Conservation (phyloP, 2,888 invertebrate genomes). For the Spodoptera exigua region DNA sequence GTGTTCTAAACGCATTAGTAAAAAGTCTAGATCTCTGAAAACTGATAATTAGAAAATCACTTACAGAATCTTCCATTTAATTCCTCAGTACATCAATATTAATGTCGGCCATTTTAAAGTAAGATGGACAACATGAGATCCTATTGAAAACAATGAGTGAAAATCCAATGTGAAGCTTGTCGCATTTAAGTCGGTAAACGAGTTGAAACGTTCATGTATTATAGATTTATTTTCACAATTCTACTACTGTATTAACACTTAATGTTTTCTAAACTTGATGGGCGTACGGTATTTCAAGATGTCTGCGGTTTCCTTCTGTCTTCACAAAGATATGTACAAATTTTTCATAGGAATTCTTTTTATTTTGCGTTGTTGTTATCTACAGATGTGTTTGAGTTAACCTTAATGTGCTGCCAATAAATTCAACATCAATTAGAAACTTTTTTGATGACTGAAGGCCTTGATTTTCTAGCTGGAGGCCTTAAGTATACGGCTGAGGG, state of each 20-base stretch:
- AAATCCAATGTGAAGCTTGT: conserved; percentile 31
- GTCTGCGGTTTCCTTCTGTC: conserved; percentile 23
- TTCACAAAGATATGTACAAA: no score
- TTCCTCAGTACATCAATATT: conserved; percentile 42
- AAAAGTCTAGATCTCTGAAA: neutral
- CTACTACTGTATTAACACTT: conserved; percentile 50
- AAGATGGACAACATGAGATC: conserved; percentile 44
- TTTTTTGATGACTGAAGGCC: no score
- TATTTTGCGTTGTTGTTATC: no score
- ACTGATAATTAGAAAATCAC: conserved; percentile 9
- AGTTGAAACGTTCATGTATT: conserved; percentile 56
- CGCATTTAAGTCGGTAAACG: conserved; percentile 33
- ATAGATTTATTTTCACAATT: conserved; percentile 55
- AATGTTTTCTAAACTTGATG: conserved; percentile 49
- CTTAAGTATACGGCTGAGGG: no score
- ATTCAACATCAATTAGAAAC: no score
- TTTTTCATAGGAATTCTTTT: no score
- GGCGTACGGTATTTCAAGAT: conserved; percentile 40
- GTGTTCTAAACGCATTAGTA: no score
- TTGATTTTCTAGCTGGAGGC: no score
- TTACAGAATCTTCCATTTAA: conserved; percentile 18
- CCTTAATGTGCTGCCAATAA: no score
- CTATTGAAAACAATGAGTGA: conserved; percentile 63
- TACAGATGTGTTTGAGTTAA: no score
- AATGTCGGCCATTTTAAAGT: conserved; percentile 40